Percentiles rank a stretch among this genome's conserved stretches.
Evolutionary conservation across 2,113 vertebrate genomes (phyloP).

Genomic region (Sinocyclocheilus rhinocerous): DNA sequence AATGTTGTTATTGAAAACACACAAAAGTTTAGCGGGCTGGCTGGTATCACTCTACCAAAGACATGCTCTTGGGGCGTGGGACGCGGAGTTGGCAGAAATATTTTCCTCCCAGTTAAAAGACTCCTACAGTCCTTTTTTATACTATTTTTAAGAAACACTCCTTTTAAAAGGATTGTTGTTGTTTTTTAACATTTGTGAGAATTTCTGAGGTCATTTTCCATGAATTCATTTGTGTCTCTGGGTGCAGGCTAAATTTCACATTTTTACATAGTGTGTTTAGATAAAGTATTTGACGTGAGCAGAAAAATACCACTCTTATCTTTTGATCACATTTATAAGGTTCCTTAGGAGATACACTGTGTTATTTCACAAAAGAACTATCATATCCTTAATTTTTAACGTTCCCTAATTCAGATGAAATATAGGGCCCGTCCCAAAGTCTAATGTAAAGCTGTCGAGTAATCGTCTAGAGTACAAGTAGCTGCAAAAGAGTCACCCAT

Average conservation of each 20-base stretch:
- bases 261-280: constrained; percentile 24
- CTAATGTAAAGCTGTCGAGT: neutral
- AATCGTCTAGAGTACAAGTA: too few relatives aligned
- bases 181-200: neutral
- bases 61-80: neutral
- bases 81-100: neutral
- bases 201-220: constrained; percentile 10
- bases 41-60: constrained; percentile 21
- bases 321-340: constrained; percentile 1
- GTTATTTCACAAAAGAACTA: neutral
- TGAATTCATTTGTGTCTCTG: constrained; percentile 26
- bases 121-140: neutral
- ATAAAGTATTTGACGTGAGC: constrained; percentile 41
- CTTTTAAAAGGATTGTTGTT: too few relatives aligned
- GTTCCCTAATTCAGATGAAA: neutral
- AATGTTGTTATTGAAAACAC: constrained; percentile 45
- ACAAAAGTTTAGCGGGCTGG: neutral
- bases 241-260: constrained; percentile 32
- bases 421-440: neutral
- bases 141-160: neutral
- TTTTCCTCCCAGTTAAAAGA: neutral
- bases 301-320: neutral
- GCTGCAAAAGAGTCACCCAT: neutral
- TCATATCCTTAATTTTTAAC: constrained; percentile 26
- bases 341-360: neutral